These are phyloP conservation scores for Rhingia campestris DNA, from an alignment of 2,888 invertebrate genomes.

Conservation along the genomic window DNA sequence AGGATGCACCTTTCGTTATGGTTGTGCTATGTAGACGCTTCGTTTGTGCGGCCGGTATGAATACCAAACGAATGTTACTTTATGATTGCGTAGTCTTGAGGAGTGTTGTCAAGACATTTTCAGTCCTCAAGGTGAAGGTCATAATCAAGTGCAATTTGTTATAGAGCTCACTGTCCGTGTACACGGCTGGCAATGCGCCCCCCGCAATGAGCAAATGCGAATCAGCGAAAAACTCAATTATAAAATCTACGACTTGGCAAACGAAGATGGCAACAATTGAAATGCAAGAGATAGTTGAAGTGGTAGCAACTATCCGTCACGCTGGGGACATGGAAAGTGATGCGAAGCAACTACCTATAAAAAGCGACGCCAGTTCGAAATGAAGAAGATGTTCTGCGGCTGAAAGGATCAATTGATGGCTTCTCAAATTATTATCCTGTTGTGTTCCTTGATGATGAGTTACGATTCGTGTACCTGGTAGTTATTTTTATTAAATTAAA, in stretches of 20 bases:
- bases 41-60: constrained; percentile 7
- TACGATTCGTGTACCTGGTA: constrained; percentile 14
- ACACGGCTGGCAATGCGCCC: background rate
- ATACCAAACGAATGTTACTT: constrained; percentile 54
- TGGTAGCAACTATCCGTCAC: constrained; percentile 60
- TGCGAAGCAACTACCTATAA: constrained; percentile 37
- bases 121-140: constrained; percentile 62
- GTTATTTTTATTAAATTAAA: too few species aligned
- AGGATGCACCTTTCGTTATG: constrained; percentile 20
- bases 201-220: constrained; percentile 17
- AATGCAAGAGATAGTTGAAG: constrained; percentile 35
- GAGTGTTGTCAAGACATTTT: constrained; percentile 31
- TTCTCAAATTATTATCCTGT: constrained; percentile 40
- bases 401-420: constrained; percentile 32
- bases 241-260: constrained; percentile 40
- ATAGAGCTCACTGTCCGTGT: constrained; percentile 12
- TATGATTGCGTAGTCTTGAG: constrained; percentile 55
- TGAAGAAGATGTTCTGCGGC: constrained; percentile 4
- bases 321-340: constrained; percentile 30
- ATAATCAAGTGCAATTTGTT: constrained; percentile 70
- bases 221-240: constrained; percentile 55
- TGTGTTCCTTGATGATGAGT: constrained; percentile 20
- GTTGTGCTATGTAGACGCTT: constrained; percentile 32
- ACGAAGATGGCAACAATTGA: constrained; percentile 35
- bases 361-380: background rate